Evolutionary conservation across 2,888 invertebrate genomes (phyloP).

Genomic region (Drosophila emarginata): DNA sequence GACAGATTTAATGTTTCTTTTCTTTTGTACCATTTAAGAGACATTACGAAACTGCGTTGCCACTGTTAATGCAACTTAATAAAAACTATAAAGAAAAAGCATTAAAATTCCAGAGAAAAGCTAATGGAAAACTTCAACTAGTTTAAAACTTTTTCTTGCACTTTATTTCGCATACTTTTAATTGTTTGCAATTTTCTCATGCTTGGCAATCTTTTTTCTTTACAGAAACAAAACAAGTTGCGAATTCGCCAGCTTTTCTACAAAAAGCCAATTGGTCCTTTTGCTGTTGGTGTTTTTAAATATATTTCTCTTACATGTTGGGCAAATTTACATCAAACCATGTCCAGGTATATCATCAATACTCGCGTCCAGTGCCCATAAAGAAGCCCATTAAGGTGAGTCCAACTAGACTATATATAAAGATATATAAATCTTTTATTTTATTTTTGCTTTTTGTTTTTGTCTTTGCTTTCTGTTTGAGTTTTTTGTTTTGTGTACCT

Average conservation of each 20-base stretch:
- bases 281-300: not conserved
- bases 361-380: constrained; percentile 75
- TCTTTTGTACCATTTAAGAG: not conserved
- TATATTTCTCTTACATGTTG: constrained; percentile 70
- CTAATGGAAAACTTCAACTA: not conserved
- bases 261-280: not conserved
- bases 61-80: not conserved
- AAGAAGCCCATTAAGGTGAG: constrained; percentile 79
- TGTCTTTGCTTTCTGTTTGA: constrained; percentile 18
- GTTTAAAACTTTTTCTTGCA: not conserved
- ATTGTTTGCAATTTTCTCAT: not conserved
- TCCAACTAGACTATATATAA: not conserved
- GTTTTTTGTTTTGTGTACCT: constrained; percentile 18
- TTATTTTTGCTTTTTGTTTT: constrained; percentile 15
- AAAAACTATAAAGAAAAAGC: not conserved
- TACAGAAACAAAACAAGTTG: not conserved
- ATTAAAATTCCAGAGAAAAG: not conserved
- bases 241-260: not conserved
- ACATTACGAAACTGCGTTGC: not conserved
- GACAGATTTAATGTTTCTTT: not conserved
- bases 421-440: not conserved
- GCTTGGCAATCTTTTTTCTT: not conserved
- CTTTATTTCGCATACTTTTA: not conserved
- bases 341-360: constrained; percentile 80
- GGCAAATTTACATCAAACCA: constrained; percentile 80